phyloP scores from a whole-genome alignment of 2,888 invertebrate species.

The Phasia obesa region DNA sequence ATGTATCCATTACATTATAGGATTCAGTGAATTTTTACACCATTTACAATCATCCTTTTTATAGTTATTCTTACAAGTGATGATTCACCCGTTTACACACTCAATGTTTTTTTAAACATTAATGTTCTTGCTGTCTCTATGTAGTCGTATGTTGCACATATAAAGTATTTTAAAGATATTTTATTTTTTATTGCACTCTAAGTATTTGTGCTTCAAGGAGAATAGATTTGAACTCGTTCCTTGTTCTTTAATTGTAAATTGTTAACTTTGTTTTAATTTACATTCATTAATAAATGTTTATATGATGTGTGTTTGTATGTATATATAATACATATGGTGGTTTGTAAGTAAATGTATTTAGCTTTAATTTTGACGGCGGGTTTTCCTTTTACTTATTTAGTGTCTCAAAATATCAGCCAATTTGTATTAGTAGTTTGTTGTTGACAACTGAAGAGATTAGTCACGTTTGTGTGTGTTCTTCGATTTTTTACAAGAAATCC shows the following conservation, averaged over 20 bases:
- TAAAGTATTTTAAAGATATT: background rate
- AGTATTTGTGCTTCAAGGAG: background rate
- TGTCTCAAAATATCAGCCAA: conserved; percentile 24
- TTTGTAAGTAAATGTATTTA: conserved; percentile 29
- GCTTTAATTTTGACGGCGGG: conserved; percentile 64
- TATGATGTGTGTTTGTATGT: background rate
- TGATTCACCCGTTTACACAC: conserved; percentile 22
- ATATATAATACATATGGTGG: too few relatives aligned
- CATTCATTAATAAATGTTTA: conserved; percentile 11
- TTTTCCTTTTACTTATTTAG: conserved; percentile 47
- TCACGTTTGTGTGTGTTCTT: too few relatives aligned
- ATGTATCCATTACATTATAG: conserved; percentile 38
- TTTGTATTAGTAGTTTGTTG: too few relatives aligned
- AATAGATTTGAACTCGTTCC: conserved; percentile 1
- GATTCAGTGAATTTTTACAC: conserved; percentile 46
- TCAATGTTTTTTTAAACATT: background rate
- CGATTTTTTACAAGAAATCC: too few relatives aligned
- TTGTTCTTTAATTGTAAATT: conserved; percentile 18
- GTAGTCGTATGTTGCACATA: background rate
- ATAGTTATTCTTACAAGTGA: conserved; percentile 34
- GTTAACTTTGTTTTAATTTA: conserved; percentile 7
- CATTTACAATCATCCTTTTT: conserved; percentile 48
- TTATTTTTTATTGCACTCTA: background rate
- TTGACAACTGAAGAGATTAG: too few relatives aligned
- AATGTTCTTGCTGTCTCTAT: background rate